Evolutionary conservation across 2,888 invertebrate genomes (phyloP).

Genomic region (Cerastoderma edule): DNA sequence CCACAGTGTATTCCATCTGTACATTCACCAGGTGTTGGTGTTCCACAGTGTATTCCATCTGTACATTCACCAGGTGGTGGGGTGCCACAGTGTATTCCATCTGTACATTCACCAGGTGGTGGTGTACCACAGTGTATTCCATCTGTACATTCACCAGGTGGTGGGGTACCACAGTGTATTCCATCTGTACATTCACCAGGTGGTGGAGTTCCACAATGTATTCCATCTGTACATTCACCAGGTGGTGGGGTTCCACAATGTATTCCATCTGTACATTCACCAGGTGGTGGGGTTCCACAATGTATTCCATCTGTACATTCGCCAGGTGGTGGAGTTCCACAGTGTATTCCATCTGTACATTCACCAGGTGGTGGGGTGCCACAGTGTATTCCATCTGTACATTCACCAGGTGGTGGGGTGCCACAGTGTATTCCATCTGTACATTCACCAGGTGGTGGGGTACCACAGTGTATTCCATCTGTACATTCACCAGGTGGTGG

Average conservation of each 20-base stretch:
- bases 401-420: conserved; percentile 32
- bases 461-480: conserved; percentile 59
- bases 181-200: conserved; percentile 15
- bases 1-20: conserved; percentile 13
- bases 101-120: conserved; percentile 12
- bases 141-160: conserved; percentile 14
- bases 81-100: conserved; percentile 12
- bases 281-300: conserved; percentile 3
- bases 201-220: conserved; percentile 8
- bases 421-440: conserved; percentile 53
- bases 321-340: conserved; percentile 37
- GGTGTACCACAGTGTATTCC: conserved; percentile 12
- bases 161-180: conserved; percentile 13
- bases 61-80: conserved; percentile 12
- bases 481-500: conserved; percentile 50
- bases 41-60: conserved; percentile 62
- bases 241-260: conserved; percentile 6
- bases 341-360: conserved; percentile 8
- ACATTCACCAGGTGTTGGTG: conserved; percentile 26
- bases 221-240: conserved; percentile 1
- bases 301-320: not conserved
- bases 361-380: conserved; percentile 6
- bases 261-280: conserved; percentile 1
- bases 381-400: conserved; percentile 4
- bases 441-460: conserved; percentile 53